A percentile compares a stretch with the other conserved stretches of the same genome.
These are phyloP conservation scores for Megaceryle alcyon DNA, from an alignment of 2,797 vertebrate species.

Conservation along the genomic window DNA sequence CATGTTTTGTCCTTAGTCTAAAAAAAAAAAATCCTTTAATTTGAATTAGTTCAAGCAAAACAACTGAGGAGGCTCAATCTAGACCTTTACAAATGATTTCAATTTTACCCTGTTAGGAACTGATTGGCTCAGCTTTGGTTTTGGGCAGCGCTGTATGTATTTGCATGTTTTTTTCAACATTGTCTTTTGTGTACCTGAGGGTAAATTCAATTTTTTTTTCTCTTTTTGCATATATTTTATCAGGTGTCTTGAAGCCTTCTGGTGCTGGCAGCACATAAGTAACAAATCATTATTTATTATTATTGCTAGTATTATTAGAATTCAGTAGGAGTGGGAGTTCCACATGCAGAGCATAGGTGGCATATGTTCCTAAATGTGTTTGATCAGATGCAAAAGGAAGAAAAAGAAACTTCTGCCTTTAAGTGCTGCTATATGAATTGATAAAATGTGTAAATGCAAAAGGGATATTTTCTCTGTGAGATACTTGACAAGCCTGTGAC, in stretches of 20 bases:
- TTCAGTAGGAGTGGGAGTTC: background rate
- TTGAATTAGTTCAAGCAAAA: background rate
- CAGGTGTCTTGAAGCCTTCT: background rate
- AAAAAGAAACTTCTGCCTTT: background rate
- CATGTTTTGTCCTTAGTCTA: background rate
- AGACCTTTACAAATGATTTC: background rate
- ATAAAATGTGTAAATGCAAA: background rate
- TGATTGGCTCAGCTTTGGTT: background rate
- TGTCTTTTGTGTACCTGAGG: background rate
- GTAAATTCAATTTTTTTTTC: background rate
- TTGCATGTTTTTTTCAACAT: background rate
- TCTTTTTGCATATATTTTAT: background rate
- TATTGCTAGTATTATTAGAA: slow-evolving; percentile 30
- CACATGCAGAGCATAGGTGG: background rate
- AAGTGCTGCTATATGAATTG: background rate
- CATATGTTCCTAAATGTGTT: background rate
- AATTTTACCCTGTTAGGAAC: background rate
- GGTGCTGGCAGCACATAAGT: background rate
- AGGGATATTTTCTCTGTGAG: background rate
- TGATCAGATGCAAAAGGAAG: background rate
- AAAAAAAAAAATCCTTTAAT: background rate
- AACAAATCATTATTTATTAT: slow-evolving; percentile 3
- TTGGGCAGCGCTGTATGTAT: background rate
- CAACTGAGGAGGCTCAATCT: background rate
- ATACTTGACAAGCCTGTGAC: background rate